Evolutionary conservation across 2,888 invertebrate species (phyloP).

Genomic region (Danaus chrysippus): DNA sequence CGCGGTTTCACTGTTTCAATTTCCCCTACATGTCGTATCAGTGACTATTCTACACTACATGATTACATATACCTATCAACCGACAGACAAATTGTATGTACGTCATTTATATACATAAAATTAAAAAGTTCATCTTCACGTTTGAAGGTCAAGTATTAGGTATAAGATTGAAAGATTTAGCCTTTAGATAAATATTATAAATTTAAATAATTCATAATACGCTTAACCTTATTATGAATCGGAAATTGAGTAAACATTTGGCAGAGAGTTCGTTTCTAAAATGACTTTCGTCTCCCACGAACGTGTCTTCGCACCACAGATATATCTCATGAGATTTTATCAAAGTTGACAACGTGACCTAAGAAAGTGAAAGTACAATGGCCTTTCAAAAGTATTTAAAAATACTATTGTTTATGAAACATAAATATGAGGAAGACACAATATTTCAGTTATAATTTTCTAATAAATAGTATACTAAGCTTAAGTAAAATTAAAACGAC

Average conservation of each 20-base stretch:
- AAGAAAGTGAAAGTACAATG: slow-evolving; percentile 27
- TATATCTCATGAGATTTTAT: slow-evolving; percentile 27
- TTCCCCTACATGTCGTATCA: not conserved
- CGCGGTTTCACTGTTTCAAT: not conserved
- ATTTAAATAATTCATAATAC: slow-evolving; percentile 19
- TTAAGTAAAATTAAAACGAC: too few relatives aligned
- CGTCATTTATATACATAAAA: too few relatives aligned
- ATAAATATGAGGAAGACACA: too few relatives aligned
- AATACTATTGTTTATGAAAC: slow-evolving; percentile 8
- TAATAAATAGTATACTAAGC: too few relatives aligned
- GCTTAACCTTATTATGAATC: slow-evolving; percentile 27
- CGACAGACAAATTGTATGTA: too few relatives aligned
- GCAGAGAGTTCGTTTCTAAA: slow-evolving; percentile 26
- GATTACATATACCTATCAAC: too few relatives aligned
- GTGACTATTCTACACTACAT: too few relatives aligned
- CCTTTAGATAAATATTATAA: too few relatives aligned
- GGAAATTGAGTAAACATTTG: slow-evolving; percentile 23
- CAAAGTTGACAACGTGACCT: slow-evolving; percentile 24
- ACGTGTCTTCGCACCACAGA: slow-evolving; percentile 28
- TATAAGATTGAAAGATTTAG: too few relatives aligned
- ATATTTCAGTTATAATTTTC: too few relatives aligned
- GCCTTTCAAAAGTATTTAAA: slow-evolving; percentile 11
- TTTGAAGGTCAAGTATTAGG: too few relatives aligned
- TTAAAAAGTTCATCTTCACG: too few relatives aligned
- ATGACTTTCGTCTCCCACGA: slow-evolving; percentile 37